A percentile compares a stretch with the other conserved stretches of the same genome.
phyloP scores from a whole-genome alignment of 2,888 invertebrate genomes.

The Apamea epomidion region DNA sequence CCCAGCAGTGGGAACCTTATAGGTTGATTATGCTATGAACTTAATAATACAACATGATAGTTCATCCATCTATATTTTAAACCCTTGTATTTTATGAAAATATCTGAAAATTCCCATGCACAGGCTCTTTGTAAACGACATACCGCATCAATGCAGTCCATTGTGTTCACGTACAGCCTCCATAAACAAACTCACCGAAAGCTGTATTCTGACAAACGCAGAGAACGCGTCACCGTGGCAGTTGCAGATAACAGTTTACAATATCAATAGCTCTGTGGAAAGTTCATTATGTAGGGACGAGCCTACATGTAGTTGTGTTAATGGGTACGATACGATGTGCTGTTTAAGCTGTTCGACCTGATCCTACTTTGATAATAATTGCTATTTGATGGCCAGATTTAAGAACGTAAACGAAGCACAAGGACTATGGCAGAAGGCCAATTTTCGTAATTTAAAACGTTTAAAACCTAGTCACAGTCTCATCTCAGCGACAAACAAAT shows the following conservation, averaged over 20 bases:
- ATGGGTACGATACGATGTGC: constrained; percentile 2
- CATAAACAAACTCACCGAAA: background rate
- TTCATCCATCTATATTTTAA: background rate
- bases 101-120: background rate
- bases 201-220: constrained; percentile 9
- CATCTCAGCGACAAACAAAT: too few relatives aligned
- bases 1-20: too few relatives aligned
- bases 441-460: too few relatives aligned
- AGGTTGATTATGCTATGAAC: too few relatives aligned
- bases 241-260: constrained; percentile 34
- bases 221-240: constrained; percentile 18
- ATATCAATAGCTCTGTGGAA: constrained; percentile 30
- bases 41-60: background rate
- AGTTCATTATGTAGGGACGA: constrained; percentile 20
- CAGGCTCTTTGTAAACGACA: background rate
- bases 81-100: background rate
- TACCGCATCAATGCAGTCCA: background rate
- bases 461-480: too few relatives aligned
- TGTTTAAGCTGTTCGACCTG: background rate
- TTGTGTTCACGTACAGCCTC: background rate
- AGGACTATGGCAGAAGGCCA: too few relatives aligned
- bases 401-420: too few relatives aligned
- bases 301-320: background rate
- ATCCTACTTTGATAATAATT: too few relatives aligned
- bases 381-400: too few relatives aligned